Percentiles rank a stretch among this genome's conserved stretches.
Evolutionary conservation across 2,797 vertebrate species (phyloP).

Genomic region (Phataginus tetradactyla): DNA sequence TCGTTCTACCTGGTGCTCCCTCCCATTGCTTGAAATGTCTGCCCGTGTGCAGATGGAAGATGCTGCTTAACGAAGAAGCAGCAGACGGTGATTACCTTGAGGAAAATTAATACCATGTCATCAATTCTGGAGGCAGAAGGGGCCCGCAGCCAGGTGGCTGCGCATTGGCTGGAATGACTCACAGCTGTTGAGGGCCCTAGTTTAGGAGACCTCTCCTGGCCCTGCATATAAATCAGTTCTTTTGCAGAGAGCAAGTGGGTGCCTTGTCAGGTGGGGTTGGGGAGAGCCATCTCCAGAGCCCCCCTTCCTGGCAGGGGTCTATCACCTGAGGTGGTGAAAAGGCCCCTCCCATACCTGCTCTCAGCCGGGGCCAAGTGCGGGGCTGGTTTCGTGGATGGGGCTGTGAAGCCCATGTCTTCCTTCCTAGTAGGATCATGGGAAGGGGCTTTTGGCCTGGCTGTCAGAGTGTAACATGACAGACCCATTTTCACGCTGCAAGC

Average conservation of each 20-base stretch:
- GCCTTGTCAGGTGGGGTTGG: background rate
- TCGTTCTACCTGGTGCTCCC: background rate
- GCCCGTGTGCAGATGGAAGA: background rate
- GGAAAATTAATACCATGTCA: slow-evolving; percentile 41
- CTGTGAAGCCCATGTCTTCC: fast-evolving
- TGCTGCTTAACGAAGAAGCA: background rate
- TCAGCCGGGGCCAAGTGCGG: background rate
- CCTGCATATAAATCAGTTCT: slow-evolving; percentile 34
- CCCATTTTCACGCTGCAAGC: background rate
- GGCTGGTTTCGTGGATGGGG: fast-evolving
- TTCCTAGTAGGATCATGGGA: background rate
- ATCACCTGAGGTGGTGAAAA: background rate
- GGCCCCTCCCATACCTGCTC: background rate
- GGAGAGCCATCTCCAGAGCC: background rate
- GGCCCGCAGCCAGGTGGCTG: slow-evolving; percentile 30
- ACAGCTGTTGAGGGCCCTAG: background rate
- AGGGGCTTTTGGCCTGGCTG: background rate
- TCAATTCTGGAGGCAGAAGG: slow-evolving; percentile 59
- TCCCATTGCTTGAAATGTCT: background rate
- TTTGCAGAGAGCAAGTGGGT: background rate
- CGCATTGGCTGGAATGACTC: background rate
- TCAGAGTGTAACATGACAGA: background rate
- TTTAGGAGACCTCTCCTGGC: slow-evolving; percentile 35
- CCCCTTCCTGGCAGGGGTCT: background rate
- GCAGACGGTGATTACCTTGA: background rate